Evolutionary conservation across 2,888 invertebrate genomes (phyloP).

Genomic region (Agrochola litura): DNA sequence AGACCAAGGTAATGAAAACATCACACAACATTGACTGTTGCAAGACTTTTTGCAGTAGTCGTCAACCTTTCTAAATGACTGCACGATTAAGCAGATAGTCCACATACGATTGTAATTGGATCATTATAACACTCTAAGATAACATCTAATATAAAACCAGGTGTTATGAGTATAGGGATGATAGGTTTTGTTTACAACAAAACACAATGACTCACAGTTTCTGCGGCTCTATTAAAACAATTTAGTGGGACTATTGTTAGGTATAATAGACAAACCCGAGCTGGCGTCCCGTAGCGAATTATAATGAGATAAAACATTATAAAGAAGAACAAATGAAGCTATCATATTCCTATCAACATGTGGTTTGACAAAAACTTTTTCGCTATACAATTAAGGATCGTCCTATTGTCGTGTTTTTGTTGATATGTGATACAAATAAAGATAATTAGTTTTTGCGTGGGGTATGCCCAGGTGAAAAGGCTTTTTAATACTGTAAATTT

Average conservation of each 20-base stretch:
- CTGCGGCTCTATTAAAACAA: constrained; percentile 87
- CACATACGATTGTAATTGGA: constrained; percentile 79
- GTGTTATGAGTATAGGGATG: constrained; percentile 79
- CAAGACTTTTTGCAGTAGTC: not conserved
- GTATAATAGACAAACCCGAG: constrained; percentile 82
- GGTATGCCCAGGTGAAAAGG: constrained; percentile 42
- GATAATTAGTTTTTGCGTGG: constrained; percentile 58
- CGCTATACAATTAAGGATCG: constrained; percentile 68
- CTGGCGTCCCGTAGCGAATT: constrained; percentile 85
- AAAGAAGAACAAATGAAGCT: constrained; percentile 86
- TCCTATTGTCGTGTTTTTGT: constrained; percentile 66
- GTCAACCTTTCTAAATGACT: not conserved
- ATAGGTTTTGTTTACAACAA: constrained; percentile 82
- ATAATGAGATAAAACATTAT: constrained; percentile 86
- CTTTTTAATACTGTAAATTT: constrained; percentile 43
- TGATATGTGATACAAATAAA: constrained; percentile 58
- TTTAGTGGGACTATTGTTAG: constrained; percentile 86
- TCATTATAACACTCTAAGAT: constrained; percentile 84
- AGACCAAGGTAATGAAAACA: not conserved
- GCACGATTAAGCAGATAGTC: constrained; percentile 40
- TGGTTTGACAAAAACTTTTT: constrained; percentile 76
- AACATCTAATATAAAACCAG: constrained; percentile 83
- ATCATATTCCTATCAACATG: constrained; percentile 85
- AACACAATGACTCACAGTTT: constrained; percentile 85
- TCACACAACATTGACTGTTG: not conserved